Conservation (phyloP, 2,797 vertebrate species). For the Darevskia nairensis region DNA sequence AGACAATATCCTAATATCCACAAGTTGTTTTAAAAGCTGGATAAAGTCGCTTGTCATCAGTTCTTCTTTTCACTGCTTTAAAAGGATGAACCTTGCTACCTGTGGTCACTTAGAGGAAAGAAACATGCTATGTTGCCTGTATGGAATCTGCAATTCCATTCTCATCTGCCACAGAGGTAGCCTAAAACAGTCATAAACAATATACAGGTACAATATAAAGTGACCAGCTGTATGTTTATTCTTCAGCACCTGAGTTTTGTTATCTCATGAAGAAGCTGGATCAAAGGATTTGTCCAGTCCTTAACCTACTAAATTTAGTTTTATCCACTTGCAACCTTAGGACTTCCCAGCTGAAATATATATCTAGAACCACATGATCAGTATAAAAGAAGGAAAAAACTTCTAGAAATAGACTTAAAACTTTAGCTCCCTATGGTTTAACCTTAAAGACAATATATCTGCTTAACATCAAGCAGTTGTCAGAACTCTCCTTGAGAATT, state of each 20-base stretch:
- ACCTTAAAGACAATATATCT: slow-evolving; percentile 57
- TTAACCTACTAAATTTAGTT: slow-evolving; percentile 42
- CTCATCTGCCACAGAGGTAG: slow-evolving; percentile 26
- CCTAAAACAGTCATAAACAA: slow-evolving; percentile 33
- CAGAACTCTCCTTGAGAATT: slow-evolving; percentile 67
- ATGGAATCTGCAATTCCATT: slow-evolving; percentile 17
- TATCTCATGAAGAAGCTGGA: slow-evolving; percentile 24
- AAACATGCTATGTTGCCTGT: slow-evolving; percentile 30
- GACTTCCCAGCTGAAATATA: slow-evolving; percentile 29
- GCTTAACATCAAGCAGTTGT: slow-evolving; percentile 52
- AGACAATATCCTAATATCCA: slow-evolving; percentile 49
- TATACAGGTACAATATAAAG: slow-evolving; percentile 11
- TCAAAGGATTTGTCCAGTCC: slow-evolving; percentile 36
- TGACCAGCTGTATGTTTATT: slow-evolving; percentile 12
- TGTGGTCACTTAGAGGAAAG: slow-evolving; percentile 52
- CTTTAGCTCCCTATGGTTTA: slow-evolving; percentile 60
- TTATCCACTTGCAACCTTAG: slow-evolving; percentile 15
- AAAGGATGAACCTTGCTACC: slow-evolving; percentile 36
- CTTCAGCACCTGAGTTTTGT: slow-evolving; percentile 32
- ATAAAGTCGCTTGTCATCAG: background rate
- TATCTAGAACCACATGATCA: slow-evolving; percentile 35
- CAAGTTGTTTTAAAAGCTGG: slow-evolving; percentile 53
- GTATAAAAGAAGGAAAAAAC: slow-evolving; percentile 63
- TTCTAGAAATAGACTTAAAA: slow-evolving; percentile 65
- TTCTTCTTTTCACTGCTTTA: slow-evolving; percentile 36